Evolutionary conservation across 1,140 invertebrate species (phyloP).

Genomic region (Maniola jurtina): DNA sequence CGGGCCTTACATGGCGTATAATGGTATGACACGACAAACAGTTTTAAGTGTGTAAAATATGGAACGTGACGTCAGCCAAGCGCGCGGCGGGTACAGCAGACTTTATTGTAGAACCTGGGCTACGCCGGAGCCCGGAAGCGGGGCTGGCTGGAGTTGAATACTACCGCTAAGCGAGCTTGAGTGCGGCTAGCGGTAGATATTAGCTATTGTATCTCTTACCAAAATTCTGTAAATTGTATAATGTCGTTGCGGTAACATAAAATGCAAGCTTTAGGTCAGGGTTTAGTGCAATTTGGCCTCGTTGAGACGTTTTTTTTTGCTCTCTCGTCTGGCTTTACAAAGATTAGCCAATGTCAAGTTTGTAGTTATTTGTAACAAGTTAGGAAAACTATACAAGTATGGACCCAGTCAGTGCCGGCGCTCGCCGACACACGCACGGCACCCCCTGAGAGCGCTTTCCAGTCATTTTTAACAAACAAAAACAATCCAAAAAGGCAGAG

Average conservation of each 20-base stretch:
- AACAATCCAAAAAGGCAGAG: too few relatives aligned
- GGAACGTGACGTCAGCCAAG: conserved; percentile 68
- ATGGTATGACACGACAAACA: conserved; percentile 78
- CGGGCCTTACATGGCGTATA: conserved; percentile 73
- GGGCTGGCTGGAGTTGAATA: conserved; percentile 34
- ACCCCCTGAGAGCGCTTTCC: too few relatives aligned
- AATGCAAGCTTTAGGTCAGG: neutral
- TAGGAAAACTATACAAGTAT: too few relatives aligned
- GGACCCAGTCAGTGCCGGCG: too few relatives aligned
- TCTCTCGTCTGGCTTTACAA: too few relatives aligned
- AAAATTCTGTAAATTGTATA: neutral
- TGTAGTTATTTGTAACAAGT: too few relatives aligned
- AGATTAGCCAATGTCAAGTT: too few relatives aligned
- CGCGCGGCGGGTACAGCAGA: conserved; percentile 52
- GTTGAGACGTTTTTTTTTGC: too few relatives aligned
- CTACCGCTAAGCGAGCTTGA: conserved; percentile 3
- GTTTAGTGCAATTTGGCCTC: too few relatives aligned
- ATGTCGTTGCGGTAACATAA: neutral
- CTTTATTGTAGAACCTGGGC: conserved; percentile 59
- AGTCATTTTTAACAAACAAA: too few relatives aligned
- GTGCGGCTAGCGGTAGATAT: neutral
- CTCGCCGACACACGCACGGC: too few relatives aligned
- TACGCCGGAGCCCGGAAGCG: conserved; percentile 57
- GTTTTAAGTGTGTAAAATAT: conserved; percentile 78
- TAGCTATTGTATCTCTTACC: neutral